Evolutionary conservation across 1,140 invertebrate species (phyloP).

Genomic region (Apis cerana): DNA sequence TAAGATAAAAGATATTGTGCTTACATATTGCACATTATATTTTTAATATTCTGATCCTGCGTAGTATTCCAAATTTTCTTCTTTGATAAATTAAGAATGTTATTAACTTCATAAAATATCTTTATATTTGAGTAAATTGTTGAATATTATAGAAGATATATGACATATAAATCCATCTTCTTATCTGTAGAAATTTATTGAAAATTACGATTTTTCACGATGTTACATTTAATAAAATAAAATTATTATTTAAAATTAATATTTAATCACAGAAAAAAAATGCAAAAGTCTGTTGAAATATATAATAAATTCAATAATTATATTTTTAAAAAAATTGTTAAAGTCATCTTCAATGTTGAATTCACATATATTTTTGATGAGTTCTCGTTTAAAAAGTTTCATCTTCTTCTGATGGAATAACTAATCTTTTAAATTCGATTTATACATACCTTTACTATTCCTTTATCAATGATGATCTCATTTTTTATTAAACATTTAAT

Average conservation of each 20-base stretch:
- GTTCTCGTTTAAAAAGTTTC: no score
- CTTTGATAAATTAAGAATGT: constrained; percentile 17
- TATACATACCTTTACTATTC: no score
- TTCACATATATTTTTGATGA: not conserved
- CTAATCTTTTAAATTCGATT: no score
- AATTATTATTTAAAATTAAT: not conserved
- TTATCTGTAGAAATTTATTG: not conserved
- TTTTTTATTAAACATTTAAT: no score
- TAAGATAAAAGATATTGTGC: constrained; percentile 39
- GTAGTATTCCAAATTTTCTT: constrained; percentile 10
- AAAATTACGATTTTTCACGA: constrained; percentile 19
- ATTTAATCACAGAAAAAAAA: no score
- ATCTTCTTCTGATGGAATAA: no score
- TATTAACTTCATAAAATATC: constrained; percentile 10
- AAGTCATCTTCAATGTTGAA: constrained; percentile 13
- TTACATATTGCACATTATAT: constrained; percentile 50
- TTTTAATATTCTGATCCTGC: constrained; percentile 28
- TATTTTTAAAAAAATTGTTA: not conserved
- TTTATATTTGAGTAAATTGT: no score
- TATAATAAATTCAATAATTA: not conserved
- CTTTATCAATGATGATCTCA: no score
- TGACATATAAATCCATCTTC: constrained; percentile 20
- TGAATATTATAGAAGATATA: not conserved
- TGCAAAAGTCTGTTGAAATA: no score
- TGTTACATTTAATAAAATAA: not conserved